These are phyloP conservation scores for Champsocephalus gunnari DNA, from an alignment of 2,797 vertebrate species.

Conservation along the genomic window DNA sequence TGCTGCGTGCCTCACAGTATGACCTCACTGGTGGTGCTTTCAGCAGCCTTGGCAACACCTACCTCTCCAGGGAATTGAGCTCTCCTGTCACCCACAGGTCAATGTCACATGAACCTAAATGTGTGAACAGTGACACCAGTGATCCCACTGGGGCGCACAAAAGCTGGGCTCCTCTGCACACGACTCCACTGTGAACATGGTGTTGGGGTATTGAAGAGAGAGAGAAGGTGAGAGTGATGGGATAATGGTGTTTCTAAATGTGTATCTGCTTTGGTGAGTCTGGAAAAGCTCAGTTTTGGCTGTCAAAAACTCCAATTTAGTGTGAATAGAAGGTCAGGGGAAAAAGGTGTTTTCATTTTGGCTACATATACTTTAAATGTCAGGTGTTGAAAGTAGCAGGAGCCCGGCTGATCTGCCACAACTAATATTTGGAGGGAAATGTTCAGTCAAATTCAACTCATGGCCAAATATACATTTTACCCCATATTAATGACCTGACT, in stretches of 20 bases:
- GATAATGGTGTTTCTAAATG: slow-evolving; percentile 23
- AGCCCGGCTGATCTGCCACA: background rate
- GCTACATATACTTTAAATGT: background rate
- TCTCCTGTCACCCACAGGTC: slow-evolving; percentile 60
- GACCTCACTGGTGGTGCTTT: slow-evolving; percentile 46
- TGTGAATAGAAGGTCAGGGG: background rate
- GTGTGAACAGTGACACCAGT: slow-evolving; percentile 72
- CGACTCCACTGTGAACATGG: slow-evolving; percentile 9
- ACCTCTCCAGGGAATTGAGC: slow-evolving; percentile 46
- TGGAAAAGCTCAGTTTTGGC: slow-evolving; percentile 1
- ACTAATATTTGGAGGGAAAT: background rate
- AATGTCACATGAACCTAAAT: slow-evolving; percentile 66
- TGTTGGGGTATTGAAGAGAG: slow-evolving; percentile 13
- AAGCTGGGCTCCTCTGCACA: slow-evolving; percentile 26
- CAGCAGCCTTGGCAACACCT: slow-evolving; percentile 59
- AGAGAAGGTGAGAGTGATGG: slow-evolving; percentile 7
- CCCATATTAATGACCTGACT: background rate
- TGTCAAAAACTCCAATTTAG: background rate
- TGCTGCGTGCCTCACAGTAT: slow-evolving; percentile 21
- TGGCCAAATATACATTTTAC: background rate
- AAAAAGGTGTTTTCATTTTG: background rate
- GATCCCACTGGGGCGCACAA: slow-evolving; percentile 49
- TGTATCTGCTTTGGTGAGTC: slow-evolving; percentile 10
- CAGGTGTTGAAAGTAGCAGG: background rate
- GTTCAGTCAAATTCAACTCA: background rate